Evolutionary conservation across 1,140 invertebrate genomes (phyloP), one percentile per base, ranked within the genome.

Genomic region (Coboldia fuscipes): DNA sequence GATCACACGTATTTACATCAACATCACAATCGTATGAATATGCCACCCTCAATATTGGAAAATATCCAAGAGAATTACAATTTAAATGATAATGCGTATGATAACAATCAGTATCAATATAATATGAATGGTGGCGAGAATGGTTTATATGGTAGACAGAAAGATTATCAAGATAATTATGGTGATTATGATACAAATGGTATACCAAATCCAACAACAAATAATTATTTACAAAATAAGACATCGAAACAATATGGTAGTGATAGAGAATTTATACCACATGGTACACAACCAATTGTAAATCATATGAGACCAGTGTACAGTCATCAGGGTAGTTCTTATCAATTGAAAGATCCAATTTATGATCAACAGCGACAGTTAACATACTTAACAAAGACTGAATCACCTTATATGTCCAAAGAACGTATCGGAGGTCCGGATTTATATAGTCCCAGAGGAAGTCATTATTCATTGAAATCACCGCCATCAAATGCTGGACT

Each of bases 31-130:
- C 53, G 54, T 42, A 52, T 55, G 15, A 61, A 58, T 39, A 58
- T 68, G 48, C 60, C 66, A 41, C 60, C 66, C 20, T 60, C 66
- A 32, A 58, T 71, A 45, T 47, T 63, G 36, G 65, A 61, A 51
- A 70, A 63, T 41, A 60, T 64, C 7, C 60, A 65, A 31, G 54
- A 57, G 38, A 58, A 54, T 0, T 62, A 62, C 34, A 52, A 53
- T 59, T 2, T 57, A 60, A 41, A 51, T 61, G 46, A 60, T 42
- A 22, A 41, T 54, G 3, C 10, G 13, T 30, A 35, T 33, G 33
- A 38, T 13, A 57, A 65, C 39, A 61, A 64, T 36, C 58, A 60
- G 51, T 62, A 53, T 31, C 46, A 52, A 30, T 33, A 30, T 28
- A 30, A 23, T 20, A 19, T 39, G 15, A 35, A 39, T 16, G 24